Conservation (phyloP, 2,888 invertebrate genomes). For the Crossocerus cetratus region DNA sequence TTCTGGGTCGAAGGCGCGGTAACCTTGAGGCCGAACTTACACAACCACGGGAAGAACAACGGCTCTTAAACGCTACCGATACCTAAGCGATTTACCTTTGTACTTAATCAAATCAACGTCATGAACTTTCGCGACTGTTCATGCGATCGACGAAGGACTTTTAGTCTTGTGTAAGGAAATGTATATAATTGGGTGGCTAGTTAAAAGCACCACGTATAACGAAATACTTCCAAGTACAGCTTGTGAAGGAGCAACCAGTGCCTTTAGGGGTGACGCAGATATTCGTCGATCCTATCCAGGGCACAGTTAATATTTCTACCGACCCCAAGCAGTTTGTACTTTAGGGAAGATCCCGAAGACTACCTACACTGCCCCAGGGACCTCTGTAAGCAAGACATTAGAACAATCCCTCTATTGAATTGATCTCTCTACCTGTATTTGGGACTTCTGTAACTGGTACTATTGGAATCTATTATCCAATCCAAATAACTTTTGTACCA, state of each 20-base stretch:
- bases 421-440: conserved; percentile 10
- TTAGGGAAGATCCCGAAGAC: conserved; percentile 1
- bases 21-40: conserved; percentile 88
- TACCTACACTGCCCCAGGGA: conserved; percentile 3
- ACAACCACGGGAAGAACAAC: conserved; percentile 77
- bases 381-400: conserved; percentile 8
- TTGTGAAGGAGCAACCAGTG: conserved; percentile 48
- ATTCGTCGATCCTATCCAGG: conserved; percentile 25
- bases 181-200: conserved; percentile 44
- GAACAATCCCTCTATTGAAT: conserved; percentile 2
- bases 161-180: conserved; percentile 45
- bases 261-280: conserved; percentile 44
- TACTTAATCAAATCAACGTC: conserved; percentile 20
- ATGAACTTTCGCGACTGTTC: conserved; percentile 4
- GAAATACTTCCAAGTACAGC: conserved; percentile 27
- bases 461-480: too few relatives aligned
- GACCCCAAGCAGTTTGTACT: conserved; percentile 8
- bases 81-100: conserved; percentile 15
- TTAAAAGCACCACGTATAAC: conserved; percentile 13
- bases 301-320: conserved; percentile 35
- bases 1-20: conserved; percentile 98
- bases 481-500: too few relatives aligned
- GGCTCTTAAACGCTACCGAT: conserved; percentile 39
- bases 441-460: too few relatives aligned
- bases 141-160: conserved; percentile 20